Evolutionary conservation across 2,113 vertebrate species (phyloP).

Genomic region (Neogale vison): DNA sequence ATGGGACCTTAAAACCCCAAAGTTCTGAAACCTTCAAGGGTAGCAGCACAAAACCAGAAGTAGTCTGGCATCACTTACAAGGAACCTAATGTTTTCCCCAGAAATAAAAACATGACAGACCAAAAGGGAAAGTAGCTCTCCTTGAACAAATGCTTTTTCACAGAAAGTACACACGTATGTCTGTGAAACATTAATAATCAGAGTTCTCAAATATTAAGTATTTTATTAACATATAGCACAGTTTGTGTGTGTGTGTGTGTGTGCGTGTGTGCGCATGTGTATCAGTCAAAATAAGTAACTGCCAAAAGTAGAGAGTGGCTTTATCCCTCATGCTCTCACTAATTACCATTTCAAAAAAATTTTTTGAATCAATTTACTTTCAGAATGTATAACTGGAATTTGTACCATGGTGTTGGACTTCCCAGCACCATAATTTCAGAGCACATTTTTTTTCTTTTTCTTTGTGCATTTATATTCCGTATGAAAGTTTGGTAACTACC

Average conservation of each 20-base stretch:
- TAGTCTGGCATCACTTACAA: conserved; percentile 42
- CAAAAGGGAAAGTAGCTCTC: conserved; percentile 59
- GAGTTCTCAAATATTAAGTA: conserved; percentile 69
- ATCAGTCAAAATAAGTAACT: conserved; percentile 66
- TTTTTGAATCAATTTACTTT: conserved; percentile 64
- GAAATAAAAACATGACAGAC: conserved; percentile 56
- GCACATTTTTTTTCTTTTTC: conserved; percentile 45
- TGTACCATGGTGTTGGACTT: conserved; percentile 12
- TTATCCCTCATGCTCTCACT: conserved; percentile 72
- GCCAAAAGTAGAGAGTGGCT: conserved; percentile 66
- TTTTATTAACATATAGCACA: conserved; percentile 58
- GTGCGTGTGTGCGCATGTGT: fast-evolving
- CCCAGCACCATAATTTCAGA: conserved; percentile 56
- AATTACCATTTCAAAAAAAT: conserved; percentile 32
- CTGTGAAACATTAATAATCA: conserved; percentile 73
- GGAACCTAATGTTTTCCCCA: background rate
- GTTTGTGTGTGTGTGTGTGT: background rate
- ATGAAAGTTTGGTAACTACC: conserved; percentile 70
- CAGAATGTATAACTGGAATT: conserved; percentile 66
- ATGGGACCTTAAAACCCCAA: conserved; percentile 42
- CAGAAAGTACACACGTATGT: conserved; percentile 61
- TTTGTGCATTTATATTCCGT: conserved; percentile 50
- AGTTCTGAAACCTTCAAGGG: conserved; percentile 68
- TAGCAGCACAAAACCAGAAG: conserved; percentile 62
- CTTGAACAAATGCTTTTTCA: conserved; percentile 67